phyloP scores from a whole-genome alignment of 2,797 vertebrate genomes.

The Anas flavirostris region DNA sequence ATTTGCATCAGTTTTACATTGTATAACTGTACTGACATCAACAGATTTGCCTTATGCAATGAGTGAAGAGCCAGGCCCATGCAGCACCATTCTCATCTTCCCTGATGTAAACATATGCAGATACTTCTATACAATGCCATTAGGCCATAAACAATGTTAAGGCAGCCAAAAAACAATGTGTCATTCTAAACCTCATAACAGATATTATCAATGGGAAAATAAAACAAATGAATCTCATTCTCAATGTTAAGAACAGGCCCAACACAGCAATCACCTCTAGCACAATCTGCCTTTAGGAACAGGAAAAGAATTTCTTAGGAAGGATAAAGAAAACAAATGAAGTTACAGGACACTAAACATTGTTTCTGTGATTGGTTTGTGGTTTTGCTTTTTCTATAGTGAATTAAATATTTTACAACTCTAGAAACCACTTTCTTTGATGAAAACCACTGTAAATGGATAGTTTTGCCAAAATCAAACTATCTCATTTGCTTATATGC shows the following conservation, averaged over 20 bases:
- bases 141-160: background rate
- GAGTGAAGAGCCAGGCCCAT: background rate
- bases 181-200: background rate
- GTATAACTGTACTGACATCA: background rate
- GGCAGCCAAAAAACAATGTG: background rate
- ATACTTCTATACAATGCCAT: background rate
- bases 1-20: background rate
- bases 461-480: background rate
- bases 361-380: background rate
- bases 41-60: background rate
- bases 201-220: background rate
- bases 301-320: background rate
- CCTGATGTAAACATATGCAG: background rate
- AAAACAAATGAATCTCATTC: background rate
- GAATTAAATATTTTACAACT: background rate
- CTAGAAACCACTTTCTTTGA: background rate
- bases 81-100: background rate
- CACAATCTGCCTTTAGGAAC: background rate
- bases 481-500: background rate
- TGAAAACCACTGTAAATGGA: background rate
- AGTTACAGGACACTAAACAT: background rate
- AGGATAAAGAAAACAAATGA: background rate
- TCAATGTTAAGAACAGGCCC: background rate
- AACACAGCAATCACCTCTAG: background rate
- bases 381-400: background rate